Conservation (phyloP, 64 coral and sea anemone species). For the Acropora tenuis region DNA sequence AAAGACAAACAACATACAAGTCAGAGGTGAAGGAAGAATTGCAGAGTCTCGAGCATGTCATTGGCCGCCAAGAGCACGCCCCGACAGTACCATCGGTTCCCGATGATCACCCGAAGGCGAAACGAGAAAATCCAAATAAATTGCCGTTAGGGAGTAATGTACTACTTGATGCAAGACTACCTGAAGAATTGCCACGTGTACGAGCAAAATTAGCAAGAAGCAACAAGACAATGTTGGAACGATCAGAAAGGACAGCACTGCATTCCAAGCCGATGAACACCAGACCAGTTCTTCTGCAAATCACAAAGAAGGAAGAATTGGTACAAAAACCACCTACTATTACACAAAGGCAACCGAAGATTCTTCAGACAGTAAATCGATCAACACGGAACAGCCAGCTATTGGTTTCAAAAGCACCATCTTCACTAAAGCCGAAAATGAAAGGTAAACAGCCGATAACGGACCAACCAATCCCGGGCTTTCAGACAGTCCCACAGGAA, state of each 20-base stretch:
- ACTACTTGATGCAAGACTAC: not conserved
- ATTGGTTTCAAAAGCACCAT: not conserved
- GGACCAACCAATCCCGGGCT: not conserved
- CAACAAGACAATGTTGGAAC: not conserved
- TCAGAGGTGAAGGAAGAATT: not conserved
- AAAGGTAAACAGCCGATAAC: not conserved
- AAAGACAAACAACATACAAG: not conserved
- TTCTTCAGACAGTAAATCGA: not conserved
- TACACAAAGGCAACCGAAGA: not conserved
- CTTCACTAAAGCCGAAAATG: not conserved
- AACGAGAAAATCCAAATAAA: not conserved
- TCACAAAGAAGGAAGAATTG: not conserved
- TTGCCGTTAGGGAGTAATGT: not conserved
- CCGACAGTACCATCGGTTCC: not conserved
- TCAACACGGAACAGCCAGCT: not conserved
- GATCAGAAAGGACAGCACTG: not conserved
- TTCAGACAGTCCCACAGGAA: not conserved
- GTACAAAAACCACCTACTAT: not conserved
- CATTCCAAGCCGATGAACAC: not conserved
- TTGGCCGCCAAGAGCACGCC: not conserved
- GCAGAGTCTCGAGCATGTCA: not conserved
- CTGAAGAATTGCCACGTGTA: not conserved
- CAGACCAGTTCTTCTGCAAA: not conserved
- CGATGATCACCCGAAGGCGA: not conserved
- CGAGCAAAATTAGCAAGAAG: not conserved